These are phyloP conservation scores for Macroramphosus scolopax DNA, from an alignment of 2,797 vertebrate species.

Conservation along the genomic window DNA sequence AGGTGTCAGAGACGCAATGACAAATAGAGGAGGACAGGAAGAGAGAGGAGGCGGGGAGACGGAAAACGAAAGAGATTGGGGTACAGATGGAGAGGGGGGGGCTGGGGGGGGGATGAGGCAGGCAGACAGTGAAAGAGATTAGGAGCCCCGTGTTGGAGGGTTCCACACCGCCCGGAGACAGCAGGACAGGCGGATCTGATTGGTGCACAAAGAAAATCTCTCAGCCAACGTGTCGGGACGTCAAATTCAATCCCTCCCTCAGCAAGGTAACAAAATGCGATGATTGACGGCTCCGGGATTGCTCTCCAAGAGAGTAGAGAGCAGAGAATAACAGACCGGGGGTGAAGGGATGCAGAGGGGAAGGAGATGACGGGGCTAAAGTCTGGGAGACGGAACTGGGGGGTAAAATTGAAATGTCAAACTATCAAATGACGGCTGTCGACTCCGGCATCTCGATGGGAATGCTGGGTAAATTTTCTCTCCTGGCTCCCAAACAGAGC, in stretches of 20 bases:
- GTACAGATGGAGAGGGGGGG: constrained; percentile 33
- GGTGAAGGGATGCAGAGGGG: constrained; percentile 4
- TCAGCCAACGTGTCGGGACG: constrained; percentile 47
- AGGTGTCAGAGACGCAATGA: constrained; percentile 55
- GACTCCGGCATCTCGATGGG: constrained; percentile 47
- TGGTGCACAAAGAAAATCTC: constrained; percentile 73
- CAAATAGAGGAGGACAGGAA: constrained; percentile 61
- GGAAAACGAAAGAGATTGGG: no score
- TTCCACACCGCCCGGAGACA: constrained; percentile 50
- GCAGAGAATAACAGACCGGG: constrained; percentile 27
- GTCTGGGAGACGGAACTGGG: constrained; percentile 33
- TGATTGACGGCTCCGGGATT: constrained; percentile 72
- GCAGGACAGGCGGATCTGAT: constrained; percentile 67
- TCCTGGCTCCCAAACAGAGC: constrained; percentile 46
- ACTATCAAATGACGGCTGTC: constrained; percentile 67
- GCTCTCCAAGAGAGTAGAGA: constrained; percentile 52
- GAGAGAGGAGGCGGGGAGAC: constrained; percentile 31
- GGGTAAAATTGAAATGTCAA: constrained; percentile 76
- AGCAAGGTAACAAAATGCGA: constrained; percentile 53
- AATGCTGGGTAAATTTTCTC: constrained; percentile 56
- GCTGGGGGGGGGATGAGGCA: no score
- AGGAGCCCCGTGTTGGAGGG: constrained; percentile 47
- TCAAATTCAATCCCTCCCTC: constrained; percentile 67
- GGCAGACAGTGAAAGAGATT: constrained; percentile 64
- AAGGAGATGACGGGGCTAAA: constrained; percentile 22